Percentiles rank a stretch among this genome's conserved stretches.
Conservation (phyloP, 2,888 invertebrate species). For the Mythimna loreyi region DNA sequence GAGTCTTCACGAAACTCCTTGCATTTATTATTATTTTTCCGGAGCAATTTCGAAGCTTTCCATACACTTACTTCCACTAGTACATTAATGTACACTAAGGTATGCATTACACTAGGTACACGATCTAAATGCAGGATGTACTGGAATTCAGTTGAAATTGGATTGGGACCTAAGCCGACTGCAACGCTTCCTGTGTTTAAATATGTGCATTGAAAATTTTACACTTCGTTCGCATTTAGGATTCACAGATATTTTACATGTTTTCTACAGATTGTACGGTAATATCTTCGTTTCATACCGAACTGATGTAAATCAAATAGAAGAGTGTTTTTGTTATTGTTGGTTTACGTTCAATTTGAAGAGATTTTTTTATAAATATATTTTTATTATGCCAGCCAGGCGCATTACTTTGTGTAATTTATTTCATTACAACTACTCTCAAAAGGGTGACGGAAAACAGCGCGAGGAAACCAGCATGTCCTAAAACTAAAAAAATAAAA, state of each 20-base stretch:
- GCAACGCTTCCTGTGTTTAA: conserved; percentile 40
- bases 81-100: conserved; percentile 26
- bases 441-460: no score
- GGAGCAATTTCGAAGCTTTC: conserved; percentile 11
- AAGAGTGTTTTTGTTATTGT: no score
- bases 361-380: no score
- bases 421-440: no score
- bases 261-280: background rate
- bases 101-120: conserved; percentile 61
- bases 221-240: conserved; percentile 8
- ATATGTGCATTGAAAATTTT: conserved; percentile 44
- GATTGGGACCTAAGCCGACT: conserved; percentile 68
- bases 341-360: no score
- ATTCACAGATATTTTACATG: conserved; percentile 13
- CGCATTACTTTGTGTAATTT: no score
- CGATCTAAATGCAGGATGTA: conserved; percentile 56
- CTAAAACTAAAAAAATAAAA: no score
- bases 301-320: no score
- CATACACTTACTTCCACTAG: conserved; percentile 17
- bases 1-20: background rate
- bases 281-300: background rate
- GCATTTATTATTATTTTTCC: background rate
- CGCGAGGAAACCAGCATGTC: no score
- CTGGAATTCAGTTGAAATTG: conserved; percentile 67
- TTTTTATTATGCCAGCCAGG: no score